Evolutionary conservation across 2,888 invertebrate genomes (phyloP).

Genomic region (Sericinus montela): DNA sequence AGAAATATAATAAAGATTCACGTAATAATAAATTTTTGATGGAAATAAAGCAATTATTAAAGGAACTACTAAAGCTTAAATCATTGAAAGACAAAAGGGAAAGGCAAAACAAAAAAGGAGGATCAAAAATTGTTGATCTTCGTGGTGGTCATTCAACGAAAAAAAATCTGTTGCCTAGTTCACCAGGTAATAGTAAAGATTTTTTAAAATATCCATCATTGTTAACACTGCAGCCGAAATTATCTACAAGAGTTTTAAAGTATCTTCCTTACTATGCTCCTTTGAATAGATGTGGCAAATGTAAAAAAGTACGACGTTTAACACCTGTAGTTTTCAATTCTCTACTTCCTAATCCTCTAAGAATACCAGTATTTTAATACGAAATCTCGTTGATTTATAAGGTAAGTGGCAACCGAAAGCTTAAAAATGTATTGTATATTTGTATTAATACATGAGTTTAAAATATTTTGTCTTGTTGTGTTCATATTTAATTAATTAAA

Average conservation of each 20-base stretch:
- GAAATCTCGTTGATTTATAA: too few relatives aligned
- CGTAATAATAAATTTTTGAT: background rate
- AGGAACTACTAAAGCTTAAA: constrained; percentile 19
- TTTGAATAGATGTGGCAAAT: constrained; percentile 5
- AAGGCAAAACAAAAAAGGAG: background rate
- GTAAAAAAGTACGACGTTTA: background rate
- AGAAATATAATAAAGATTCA: background rate
- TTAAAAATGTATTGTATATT: too few relatives aligned
- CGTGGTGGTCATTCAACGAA: constrained; percentile 2
- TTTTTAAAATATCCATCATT: background rate
- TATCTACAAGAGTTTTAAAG: background rate
- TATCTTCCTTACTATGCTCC: background rate
- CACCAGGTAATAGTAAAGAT: background rate
- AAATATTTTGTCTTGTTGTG: too few relatives aligned
- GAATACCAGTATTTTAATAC: background rate
- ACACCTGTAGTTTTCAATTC: background rate
- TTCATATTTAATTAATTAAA: background rate
- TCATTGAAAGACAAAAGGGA: background rate
- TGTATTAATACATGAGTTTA: too few relatives aligned
- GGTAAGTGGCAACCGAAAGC: too few relatives aligned
- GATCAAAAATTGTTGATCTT: background rate
- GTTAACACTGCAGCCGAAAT: background rate
- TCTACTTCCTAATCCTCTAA: background rate
- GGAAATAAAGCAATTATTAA: constrained; percentile 18
- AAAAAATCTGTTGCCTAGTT: background rate